Evolutionary conservation across 2,113 vertebrate species (phyloP).

Genomic region (Calidris pygmaea): DNA sequence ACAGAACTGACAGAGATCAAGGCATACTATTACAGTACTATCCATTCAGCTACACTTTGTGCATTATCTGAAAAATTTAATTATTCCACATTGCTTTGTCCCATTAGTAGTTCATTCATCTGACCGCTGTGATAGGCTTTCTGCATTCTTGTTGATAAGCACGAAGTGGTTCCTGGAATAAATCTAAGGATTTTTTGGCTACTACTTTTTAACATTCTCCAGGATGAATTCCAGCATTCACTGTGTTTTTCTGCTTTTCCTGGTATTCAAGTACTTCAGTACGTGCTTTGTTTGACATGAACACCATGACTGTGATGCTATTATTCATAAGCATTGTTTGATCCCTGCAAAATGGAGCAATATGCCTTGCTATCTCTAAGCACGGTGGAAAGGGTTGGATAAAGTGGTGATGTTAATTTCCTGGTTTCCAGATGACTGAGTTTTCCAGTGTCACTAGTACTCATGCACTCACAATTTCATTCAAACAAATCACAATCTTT

Average conservation of each 20-base stretch:
- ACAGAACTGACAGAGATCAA: not conserved
- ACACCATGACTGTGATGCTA: not conserved
- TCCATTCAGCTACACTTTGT: not conserved
- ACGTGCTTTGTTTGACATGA: not conserved
- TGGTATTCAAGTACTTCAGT: not conserved
- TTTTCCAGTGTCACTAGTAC: not conserved
- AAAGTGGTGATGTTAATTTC: not conserved
- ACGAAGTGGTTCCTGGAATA: slow-evolving; percentile 32
- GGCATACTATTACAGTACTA: not conserved
- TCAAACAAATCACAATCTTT: not conserved
- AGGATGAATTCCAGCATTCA: not conserved
- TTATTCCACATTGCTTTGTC: slow-evolving; percentile 35
- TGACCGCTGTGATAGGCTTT: slow-evolving; percentile 1
- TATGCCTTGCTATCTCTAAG: not conserved
- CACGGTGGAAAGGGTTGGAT: not conserved
- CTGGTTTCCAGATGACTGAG: not conserved
- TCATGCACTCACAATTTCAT: not conserved
- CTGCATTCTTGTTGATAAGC: slow-evolving; percentile 44
- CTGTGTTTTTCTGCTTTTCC: not conserved
- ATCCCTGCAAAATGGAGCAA: not conserved
- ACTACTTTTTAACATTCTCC: not conserved
- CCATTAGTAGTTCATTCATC: slow-evolving; percentile 54
- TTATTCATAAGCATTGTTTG: not conserved
- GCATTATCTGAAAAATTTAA: slow-evolving; percentile 31
- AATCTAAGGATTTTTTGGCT: slow-evolving; percentile 24